phyloP scores from a whole-genome alignment of 2,888 invertebrate species.

The Diachrysia chrysitis region DNA sequence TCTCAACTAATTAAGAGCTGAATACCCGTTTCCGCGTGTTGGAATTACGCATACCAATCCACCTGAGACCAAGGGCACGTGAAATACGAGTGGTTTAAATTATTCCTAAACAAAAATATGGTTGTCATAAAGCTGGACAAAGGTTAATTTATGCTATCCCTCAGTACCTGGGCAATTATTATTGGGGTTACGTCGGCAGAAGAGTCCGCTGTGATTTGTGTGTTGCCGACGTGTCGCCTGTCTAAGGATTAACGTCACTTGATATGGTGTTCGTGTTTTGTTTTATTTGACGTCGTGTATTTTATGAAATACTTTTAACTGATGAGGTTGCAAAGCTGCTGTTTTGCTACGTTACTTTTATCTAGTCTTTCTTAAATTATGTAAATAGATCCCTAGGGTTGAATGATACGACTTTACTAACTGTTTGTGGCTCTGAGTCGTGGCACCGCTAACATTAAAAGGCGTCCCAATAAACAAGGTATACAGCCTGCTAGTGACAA shows the following conservation, averaged over 20 bases:
- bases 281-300: background rate
- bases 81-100: constrained; percentile 42
- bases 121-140: constrained; percentile 49
- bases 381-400: no score
- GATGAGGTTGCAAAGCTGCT: background rate
- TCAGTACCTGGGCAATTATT: constrained; percentile 29
- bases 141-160: constrained; percentile 57
- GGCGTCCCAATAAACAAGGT: no score
- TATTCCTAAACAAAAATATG: constrained; percentile 56
- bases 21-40: constrained; percentile 13
- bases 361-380: no score
- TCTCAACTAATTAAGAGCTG: constrained; percentile 30
- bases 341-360: no score
- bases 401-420: no score
- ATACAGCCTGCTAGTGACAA: no score
- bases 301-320: background rate
- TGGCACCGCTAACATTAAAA: no score
- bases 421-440: no score
- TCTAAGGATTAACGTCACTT: background rate
- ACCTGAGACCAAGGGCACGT: constrained; percentile 29
- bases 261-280: background rate
- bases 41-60: constrained; percentile 23
- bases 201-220: constrained; percentile 45
- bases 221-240: constrained; percentile 9
- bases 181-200: constrained; percentile 25